These are phyloP conservation scores for Toxotes chatareus DNA, from an alignment of 2,113 vertebrate species.

Conservation along the genomic window DNA sequence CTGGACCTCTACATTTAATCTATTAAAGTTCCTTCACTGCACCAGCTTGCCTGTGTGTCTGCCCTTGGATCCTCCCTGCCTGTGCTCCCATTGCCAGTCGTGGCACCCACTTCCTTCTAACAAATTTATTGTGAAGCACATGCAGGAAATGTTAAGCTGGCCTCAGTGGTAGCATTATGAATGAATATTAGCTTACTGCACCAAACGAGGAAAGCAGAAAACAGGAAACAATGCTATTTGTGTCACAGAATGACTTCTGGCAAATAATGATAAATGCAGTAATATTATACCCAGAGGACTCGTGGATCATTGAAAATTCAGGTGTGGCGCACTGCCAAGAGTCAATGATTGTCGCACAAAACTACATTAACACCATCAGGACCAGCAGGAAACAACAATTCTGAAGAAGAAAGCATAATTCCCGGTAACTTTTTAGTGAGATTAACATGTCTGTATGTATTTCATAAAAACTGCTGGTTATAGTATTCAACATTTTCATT, in stretches of 20 bases:
- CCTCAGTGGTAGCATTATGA: conserved; percentile 26
- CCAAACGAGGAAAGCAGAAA: conserved; percentile 26
- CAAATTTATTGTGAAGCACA: conserved; percentile 37
- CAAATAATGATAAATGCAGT: conserved; percentile 40
- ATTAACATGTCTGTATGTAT: neutral
- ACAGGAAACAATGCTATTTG: conserved; percentile 39
- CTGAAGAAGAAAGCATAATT: neutral
- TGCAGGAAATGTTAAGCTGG: conserved; percentile 32
- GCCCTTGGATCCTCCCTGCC: neutral
- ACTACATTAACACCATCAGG: neutral
- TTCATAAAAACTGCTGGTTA: neutral
- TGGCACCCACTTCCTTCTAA: conserved; percentile 12
- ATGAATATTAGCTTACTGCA: conserved; percentile 25
- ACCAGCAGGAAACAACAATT: neutral
- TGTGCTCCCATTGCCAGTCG: neutral
- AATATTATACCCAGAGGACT: conserved; percentile 15
- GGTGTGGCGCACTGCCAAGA: neutral
- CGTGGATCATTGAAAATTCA: conserved; percentile 25
- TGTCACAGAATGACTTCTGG: conserved; percentile 38
- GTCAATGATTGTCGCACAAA: conserved; percentile 11
- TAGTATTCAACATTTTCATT: neutral
- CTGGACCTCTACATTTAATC: neutral
- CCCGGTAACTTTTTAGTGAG: neutral
- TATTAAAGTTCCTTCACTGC: too few species aligned
- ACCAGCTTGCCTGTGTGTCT: too few species aligned